These are phyloP conservation scores for Bufo gargarizans DNA, from an alignment of 2,113 vertebrate species.

Conservation along the genomic window DNA sequence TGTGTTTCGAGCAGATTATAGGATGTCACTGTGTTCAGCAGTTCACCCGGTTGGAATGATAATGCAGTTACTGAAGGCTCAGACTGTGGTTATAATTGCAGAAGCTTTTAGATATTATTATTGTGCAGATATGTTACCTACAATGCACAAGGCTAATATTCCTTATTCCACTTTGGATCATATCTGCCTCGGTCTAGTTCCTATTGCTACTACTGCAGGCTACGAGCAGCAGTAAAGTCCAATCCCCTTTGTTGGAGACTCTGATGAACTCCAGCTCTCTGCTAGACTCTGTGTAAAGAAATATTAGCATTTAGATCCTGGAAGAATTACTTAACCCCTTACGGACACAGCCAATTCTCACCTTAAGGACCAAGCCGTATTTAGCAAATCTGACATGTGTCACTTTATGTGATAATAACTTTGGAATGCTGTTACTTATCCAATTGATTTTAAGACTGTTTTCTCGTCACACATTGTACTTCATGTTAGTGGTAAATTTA, in stretches of 20 bases:
- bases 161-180: not conserved
- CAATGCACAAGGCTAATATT: not conserved
- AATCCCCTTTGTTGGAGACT: not conserved
- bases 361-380: too few species aligned
- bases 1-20: conserved; percentile 2
- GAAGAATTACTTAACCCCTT: too few species aligned
- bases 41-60: not conserved
- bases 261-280: not conserved
- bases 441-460: too few species aligned
- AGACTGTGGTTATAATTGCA: not conserved
- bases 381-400: too few species aligned
- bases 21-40: not conserved
- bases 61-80: not conserved
- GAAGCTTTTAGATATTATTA: not conserved
- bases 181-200: not conserved
- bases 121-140: not conserved
- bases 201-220: not conserved
- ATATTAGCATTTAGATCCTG: too few species aligned
- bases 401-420: too few species aligned
- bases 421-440: too few species aligned
- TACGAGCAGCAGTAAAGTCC: not conserved
- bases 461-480: too few species aligned
- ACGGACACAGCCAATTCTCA: too few species aligned
- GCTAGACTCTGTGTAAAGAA: not conserved
- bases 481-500: too few species aligned